These are phyloP conservation scores for Leptoteleia sp. DNA, from an alignment of 1,140 invertebrate species.

Conservation along the genomic window DNA sequence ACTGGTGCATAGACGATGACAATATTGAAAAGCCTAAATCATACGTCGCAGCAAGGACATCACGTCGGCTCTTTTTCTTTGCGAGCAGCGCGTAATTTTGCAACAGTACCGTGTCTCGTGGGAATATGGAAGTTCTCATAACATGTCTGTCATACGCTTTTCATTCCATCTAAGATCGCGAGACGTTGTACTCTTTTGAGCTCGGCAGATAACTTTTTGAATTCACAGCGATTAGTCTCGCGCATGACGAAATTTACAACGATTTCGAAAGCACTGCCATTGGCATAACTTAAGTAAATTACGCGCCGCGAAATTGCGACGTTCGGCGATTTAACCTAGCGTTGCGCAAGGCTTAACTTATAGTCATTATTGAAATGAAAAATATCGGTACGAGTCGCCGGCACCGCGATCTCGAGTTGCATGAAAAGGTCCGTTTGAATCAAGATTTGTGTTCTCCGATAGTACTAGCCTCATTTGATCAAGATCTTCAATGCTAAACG, in stretches of 20 bases:
- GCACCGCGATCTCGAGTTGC: no score
- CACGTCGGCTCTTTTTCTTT: conserved; percentile 34
- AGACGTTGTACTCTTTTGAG: conserved; percentile 40
- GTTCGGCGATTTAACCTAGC: conserved; percentile 44
- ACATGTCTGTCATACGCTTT: conserved; percentile 64
- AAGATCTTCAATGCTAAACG: no score
- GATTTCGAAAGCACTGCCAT: conserved; percentile 58
- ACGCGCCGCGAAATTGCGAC: conserved; percentile 49
- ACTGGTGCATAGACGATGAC: conserved; percentile 16
- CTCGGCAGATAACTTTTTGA: conserved; percentile 59
- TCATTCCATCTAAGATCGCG: conserved; percentile 51
- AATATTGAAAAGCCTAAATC: conserved; percentile 41
- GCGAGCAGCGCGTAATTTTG: conserved; percentile 44
- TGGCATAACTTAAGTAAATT: conserved; percentile 65
- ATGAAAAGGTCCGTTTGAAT: no score
- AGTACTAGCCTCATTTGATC: no score
- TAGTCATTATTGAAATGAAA: conserved; percentile 49
- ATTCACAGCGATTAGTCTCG: conserved; percentile 63
- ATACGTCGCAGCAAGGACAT: conserved; percentile 33
- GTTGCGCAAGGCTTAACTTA: conserved; percentile 37
- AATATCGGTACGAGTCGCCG: no score
- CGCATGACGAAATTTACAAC: conserved; percentile 57
- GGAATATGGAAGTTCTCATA: conserved; percentile 65
- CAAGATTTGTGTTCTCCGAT: no score
- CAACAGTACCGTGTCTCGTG: conserved; percentile 56